Base-by-base conservation (phyloP, 1,140 invertebrate species). In the Notospermus geniculatus region DNA sequence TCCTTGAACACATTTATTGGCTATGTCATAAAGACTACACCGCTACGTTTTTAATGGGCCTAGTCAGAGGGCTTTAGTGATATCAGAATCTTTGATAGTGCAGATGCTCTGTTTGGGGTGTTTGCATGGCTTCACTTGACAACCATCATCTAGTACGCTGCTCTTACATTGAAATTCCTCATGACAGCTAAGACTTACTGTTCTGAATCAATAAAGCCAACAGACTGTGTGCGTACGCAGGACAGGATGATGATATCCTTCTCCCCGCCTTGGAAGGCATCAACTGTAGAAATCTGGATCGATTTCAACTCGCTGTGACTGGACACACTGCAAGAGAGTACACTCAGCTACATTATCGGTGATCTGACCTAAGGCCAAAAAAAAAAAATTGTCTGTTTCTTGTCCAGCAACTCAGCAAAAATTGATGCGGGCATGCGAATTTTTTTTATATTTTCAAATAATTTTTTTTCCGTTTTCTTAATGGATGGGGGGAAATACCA, bases 181-280 rank as follows among this genome's bases (percentile, higher is more conserved):
- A 43, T 43, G 19, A 13, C 19, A 27, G n/a, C 46, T 7, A 50
- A 50, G n/a, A 53, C 70, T 63, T 60, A 77, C 75, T 75, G 76
- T 54, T 72, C 64, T 61, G 69, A 72, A 57, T 78, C 74, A 57
- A 75, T 73, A 62, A 78, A 78, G 29, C 73, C 74, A 23, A 69
- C 54, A 29, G 54, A 59, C 22, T 68, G 59, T 11, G 74, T 71
- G 22, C 73, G 65, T 29, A 78, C 76, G 68, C 71, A 75, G 2
- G 76, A 78, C 36, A 78, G 65, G 25, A 78, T 75, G 54, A 78
- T 75, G 54, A 78, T 45, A 46, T 74, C 71, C 39, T 68, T 64
- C 61, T 78, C 76, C 32, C 71, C 76, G 50, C 76, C 76, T 58
- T 78, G 76, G 59, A 78, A 78, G 7, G 76, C 74, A 64, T 78